Evolutionary conservation across 2,888 invertebrate genomes (phyloP).

Genomic region (Drosophila kambysellisi): DNA sequence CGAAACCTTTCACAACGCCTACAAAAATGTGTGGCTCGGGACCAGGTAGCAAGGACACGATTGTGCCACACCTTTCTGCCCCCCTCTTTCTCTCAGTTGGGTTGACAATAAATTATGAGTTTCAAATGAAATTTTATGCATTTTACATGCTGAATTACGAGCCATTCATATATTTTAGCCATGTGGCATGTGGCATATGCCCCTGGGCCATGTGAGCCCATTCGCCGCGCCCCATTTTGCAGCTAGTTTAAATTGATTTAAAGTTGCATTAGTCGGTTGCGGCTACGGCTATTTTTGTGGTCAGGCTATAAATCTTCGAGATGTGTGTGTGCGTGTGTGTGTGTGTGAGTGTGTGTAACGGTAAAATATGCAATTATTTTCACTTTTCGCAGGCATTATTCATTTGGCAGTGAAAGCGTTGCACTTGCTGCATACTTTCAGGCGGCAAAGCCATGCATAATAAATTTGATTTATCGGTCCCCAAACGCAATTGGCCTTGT

Average conservation of each 20-base stretch:
- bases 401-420: conserved; percentile 52
- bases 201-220: conserved; percentile 26
- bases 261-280: conserved; percentile 59
- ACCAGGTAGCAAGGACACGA: conserved; percentile 67
- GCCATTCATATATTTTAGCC: conserved; percentile 38
- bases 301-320: conserved; percentile 61
- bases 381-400: conserved; percentile 68
- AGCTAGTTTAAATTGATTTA: conserved; percentile 74
- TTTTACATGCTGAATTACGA: conserved; percentile 70
- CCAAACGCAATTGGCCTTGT: conserved; percentile 31
- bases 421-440: conserved; percentile 69
- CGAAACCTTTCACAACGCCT: conserved; percentile 64
- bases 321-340: conserved; percentile 5
- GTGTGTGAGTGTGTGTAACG: conserved; percentile 18
- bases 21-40: conserved; percentile 39
- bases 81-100: not conserved
- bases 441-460: conserved; percentile 48
- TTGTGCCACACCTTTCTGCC: conserved; percentile 26
- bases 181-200: conserved; percentile 31
- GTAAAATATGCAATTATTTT: conserved; percentile 67
- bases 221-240: conserved; percentile 61
- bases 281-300: conserved; percentile 35
- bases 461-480: conserved; percentile 47
- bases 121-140: conserved; percentile 59
- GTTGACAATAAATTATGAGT: conserved; percentile 72